phyloP scores from a whole-genome alignment of 2,113 vertebrate genomes.

The Amphilophus citrinellus region DNA sequence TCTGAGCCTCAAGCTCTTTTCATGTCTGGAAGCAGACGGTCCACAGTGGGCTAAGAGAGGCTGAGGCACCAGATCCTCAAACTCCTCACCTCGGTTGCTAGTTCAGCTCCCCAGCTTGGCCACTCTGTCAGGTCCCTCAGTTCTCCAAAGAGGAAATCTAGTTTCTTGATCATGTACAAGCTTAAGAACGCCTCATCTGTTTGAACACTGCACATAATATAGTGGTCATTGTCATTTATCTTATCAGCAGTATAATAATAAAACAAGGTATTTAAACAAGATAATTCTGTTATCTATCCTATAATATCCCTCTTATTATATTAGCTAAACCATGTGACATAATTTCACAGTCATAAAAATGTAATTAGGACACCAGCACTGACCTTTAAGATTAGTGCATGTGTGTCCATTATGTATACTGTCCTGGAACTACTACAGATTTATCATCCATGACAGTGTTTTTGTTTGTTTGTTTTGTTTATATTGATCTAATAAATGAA shows the following conservation, averaged over 20 bases:
- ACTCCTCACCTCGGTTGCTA: conserved; percentile 71
- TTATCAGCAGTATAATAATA: background rate
- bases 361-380: background rate
- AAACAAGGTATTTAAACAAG: background rate
- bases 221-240: background rate
- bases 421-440: background rate
- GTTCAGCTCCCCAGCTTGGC: conserved; percentile 56
- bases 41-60: conserved; percentile 66
- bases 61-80: conserved; percentile 66
- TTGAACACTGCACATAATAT: too few species aligned
- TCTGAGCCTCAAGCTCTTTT: background rate
- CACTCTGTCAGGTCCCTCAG: conserved; percentile 44
- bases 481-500: background rate
- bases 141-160: conserved; percentile 56
- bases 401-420: background rate
- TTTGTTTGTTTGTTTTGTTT: background rate
- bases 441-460: background rate
- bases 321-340: conserved; percentile 18
- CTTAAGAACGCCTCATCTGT: background rate
- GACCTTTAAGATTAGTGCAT: conserved; percentile 29
- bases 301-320: conserved; percentile 18
- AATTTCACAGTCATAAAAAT: background rate
- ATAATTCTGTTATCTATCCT: background rate
- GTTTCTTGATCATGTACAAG: conserved; percentile 21
- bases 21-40: conserved; percentile 70